phyloP scores from a whole-genome alignment of 2,113 vertebrate species.

The Esox niger region DNA sequence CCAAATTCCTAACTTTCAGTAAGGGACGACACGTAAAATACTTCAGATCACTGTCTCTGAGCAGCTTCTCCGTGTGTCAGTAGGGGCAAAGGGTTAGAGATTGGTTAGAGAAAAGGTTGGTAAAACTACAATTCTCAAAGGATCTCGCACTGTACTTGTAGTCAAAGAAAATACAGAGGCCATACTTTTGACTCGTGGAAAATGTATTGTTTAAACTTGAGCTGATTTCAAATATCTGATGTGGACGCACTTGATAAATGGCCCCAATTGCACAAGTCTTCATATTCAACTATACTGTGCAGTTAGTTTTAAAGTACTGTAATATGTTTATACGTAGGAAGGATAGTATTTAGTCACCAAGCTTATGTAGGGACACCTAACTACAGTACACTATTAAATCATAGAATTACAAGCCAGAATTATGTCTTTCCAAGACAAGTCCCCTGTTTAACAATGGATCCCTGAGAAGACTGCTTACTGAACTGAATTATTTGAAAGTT shows the following conservation, averaged over 20 bases:
- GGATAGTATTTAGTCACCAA: neutral
- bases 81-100: neutral
- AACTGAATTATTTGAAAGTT: neutral
- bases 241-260: too few species aligned
- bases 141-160: neutral
- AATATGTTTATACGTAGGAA: neutral
- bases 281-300: neutral
- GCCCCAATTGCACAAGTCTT: too few species aligned
- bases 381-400: neutral
- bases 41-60: neutral
- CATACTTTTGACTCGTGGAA: too few species aligned
- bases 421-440: too few species aligned
- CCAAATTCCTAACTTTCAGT: neutral
- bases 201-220: too few species aligned
- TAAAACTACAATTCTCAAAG: neutral
- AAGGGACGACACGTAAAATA: neutral
- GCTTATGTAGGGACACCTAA: neutral
- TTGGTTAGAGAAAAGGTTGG: neutral
- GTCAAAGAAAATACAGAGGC: neutral
- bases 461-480: neutral
- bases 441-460: neutral
- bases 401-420: too few species aligned
- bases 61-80: neutral
- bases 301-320: neutral
- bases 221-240: too few species aligned